A percentile compares a stretch with the other conserved stretches of the same genome.
These are phyloP conservation scores for Babyrousa celebensis DNA, from an alignment of 2,797 vertebrate genomes.

Conservation along the genomic window DNA sequence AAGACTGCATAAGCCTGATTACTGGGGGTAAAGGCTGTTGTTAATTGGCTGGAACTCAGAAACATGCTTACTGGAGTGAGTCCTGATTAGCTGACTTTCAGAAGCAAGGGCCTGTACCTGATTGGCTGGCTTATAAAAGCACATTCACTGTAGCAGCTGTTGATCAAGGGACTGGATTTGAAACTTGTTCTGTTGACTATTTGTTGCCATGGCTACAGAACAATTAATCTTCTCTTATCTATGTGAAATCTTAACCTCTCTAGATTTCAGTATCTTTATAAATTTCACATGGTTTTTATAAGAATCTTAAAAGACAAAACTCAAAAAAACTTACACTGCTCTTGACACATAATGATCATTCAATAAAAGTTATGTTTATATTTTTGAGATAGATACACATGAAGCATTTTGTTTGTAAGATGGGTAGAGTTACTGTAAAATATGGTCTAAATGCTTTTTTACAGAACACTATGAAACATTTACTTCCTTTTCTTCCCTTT, in stretches of 20 bases:
- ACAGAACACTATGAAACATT: neutral
- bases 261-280: neutral
- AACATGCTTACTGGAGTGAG: neutral
- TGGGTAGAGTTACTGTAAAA: neutral
- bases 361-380: neutral
- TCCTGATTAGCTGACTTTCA: conserved; percentile 23
- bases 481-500: neutral
- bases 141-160: neutral
- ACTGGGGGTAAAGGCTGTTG: neutral
- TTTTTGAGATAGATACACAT: conserved; percentile 14
- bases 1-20: neutral
- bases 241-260: conserved; percentile 48
- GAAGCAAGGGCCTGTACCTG: neutral
- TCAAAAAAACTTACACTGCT: neutral
- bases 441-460: neutral
- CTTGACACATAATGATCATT: neutral
- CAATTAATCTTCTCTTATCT: conserved; percentile 4
- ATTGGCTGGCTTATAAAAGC: conserved; percentile 5
- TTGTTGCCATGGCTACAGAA: neutral
- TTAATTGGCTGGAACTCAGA: neutral
- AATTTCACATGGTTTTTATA: conserved; percentile 12
- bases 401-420: neutral
- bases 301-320: conserved; percentile 1
- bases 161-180: neutral
- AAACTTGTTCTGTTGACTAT: conserved; percentile 6